Conservation (phyloP, 1,140 invertebrate species). For the Bombus affinis region DNA sequence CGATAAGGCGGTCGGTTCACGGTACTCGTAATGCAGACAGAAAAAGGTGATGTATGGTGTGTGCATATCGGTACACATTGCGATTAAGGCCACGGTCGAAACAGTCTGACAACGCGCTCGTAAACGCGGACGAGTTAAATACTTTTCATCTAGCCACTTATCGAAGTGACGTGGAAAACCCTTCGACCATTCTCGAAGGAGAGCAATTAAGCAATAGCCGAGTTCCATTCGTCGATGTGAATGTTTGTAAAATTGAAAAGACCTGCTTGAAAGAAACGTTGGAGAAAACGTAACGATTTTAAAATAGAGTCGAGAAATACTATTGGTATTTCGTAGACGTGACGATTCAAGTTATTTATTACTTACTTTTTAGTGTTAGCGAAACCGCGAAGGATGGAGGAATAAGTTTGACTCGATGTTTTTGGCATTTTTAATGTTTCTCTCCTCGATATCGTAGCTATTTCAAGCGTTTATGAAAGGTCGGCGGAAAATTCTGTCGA, state of each 20-base stretch:
- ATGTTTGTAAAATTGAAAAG: not conserved
- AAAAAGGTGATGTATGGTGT: slow-evolving; percentile 55
- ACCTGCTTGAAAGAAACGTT: not conserved
- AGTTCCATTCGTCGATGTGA: not conserved
- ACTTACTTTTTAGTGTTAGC: not conserved
- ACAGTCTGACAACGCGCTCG: slow-evolving; percentile 57
- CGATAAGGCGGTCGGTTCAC: slow-evolving; percentile 18
- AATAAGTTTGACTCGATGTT: not conserved
- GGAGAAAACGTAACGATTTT: not conserved
- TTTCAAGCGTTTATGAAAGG: not conserved
- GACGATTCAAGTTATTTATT: slow-evolving; percentile 7
- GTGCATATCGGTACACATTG: slow-evolving; percentile 59
- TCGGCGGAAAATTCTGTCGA: slow-evolving; percentile 2
- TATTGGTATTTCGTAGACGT: not conserved
- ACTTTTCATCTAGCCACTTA: slow-evolving; percentile 62
- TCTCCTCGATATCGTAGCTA: not conserved
- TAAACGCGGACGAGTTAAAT: slow-evolving; percentile 66
- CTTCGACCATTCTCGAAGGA: not conserved
- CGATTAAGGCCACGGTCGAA: slow-evolving; percentile 69
- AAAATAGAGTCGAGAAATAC: not conserved
- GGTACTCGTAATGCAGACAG: slow-evolving; percentile 10
- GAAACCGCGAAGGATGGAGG: not conserved
- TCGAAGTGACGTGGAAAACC: slow-evolving; percentile 37
- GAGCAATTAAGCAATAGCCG: not conserved
- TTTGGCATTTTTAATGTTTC: not conserved